Base-by-base conservation (phyloP, 2,113 vertebrate species). In the Phylloscopus trochilus region DNA sequence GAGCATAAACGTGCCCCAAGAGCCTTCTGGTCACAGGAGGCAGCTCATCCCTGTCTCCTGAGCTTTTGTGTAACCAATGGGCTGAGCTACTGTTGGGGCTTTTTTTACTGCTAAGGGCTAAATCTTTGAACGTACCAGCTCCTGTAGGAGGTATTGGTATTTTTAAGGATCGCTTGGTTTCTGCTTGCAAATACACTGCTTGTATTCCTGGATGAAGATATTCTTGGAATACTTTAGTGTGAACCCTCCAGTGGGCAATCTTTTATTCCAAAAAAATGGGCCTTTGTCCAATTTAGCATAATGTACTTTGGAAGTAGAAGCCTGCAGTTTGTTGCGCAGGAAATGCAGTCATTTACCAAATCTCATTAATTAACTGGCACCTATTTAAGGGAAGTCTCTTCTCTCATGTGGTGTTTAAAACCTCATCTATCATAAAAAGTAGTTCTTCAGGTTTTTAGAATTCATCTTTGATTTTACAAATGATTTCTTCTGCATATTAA, bases 331-430 rank as follows among this genome's bases (percentile, higher is more conserved):
- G 89, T 81, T 77, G 60, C 0, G 0, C 85, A 89, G 88, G 88
- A 94, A 96, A 92, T 87, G 73, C 76, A 35, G 79, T 92, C 64
- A 7, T 90, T 96, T 96, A 92, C 83, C 41, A 33, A 64, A 68
- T 75, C 92, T 93, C 62, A 10, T 94, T 94, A 96, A 94, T 93
- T 88, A 96, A 94, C 88, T 90, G 86, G 73, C 78, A 91, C 51
- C 87, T 91, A 53, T 82, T 95, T 87, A 83, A 86, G 43, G 67
- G 69, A 92, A 73, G 77, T 66, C 64, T 82, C 68, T 93, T 72
- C 68, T 86, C 44, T 63, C 56, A 53, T 52, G 59, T 0, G 0
- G 18, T 39, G 21, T 78, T 93, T 90, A 83, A 91, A 92, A 53
- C 15, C 37, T 83, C 23, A 49, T 90, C 66, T 83, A 7, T 72